Evolutionary conservation across 2,797 vertebrate genomes (phyloP).

Genomic region (Crenichthys baileyi): DNA sequence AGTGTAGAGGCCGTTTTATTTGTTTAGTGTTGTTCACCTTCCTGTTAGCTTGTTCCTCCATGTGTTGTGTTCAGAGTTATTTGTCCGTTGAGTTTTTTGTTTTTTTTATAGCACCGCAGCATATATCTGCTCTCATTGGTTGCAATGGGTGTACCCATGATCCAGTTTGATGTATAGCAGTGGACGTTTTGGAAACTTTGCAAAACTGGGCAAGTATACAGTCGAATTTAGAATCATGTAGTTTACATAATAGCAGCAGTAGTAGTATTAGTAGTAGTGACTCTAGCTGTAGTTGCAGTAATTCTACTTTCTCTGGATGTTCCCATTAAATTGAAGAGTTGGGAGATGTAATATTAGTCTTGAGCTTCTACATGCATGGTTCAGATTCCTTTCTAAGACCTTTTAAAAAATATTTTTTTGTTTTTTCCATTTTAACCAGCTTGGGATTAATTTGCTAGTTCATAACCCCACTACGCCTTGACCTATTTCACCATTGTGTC

Average conservation of each 20-base stretch:
- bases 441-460: neutral
- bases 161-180: constrained; percentile 66
- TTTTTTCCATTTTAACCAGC: too few relatives aligned
- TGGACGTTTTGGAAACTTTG: constrained; percentile 73
- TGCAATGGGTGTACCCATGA: constrained; percentile 70
- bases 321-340: neutral
- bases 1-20: constrained; percentile 33
- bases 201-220: constrained; percentile 74
- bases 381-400: neutral
- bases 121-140: constrained; percentile 50
- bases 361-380: neutral
- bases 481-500: neutral
- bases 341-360: neutral
- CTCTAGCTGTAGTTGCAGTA: constrained; percentile 48
- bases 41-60: constrained; percentile 16
- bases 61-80: constrained; percentile 17
- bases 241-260: constrained; percentile 50
- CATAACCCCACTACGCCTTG: neutral
- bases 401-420: too few relatives aligned
- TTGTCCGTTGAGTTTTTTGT: constrained; percentile 48
- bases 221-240: constrained; percentile 54
- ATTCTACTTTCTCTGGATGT: constrained; percentile 20
- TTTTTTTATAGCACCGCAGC: constrained; percentile 49
- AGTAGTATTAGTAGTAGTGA: constrained; percentile 48
- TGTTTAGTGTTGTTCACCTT: constrained; percentile 14